A percentile compares a stretch with the other conserved stretches of the same genome.
Evolutionary conservation across 2,113 vertebrate genomes (phyloP).

Genomic region (Ploceus nigricollis): DNA sequence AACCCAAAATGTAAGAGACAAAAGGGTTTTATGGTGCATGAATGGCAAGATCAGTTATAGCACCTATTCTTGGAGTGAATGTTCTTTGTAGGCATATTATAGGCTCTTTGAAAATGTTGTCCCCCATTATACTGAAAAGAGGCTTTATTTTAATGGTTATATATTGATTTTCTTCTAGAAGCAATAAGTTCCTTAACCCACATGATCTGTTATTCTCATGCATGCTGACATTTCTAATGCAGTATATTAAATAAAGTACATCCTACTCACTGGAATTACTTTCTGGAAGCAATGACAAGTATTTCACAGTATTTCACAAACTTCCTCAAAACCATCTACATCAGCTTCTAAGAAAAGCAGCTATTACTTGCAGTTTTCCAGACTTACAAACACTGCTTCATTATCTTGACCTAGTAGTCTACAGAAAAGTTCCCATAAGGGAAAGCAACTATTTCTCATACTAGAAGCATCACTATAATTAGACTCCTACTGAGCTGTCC

Average conservation of each 20-base stretch:
- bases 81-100: neutral
- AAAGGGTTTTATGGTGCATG: neutral
- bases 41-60: neutral
- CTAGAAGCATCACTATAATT: neutral
- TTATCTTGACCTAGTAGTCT: neutral
- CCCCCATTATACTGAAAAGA: neutral
- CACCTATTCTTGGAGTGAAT: neutral
- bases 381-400: neutral
- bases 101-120: neutral
- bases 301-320: neutral
- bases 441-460: slow-evolving; percentile 22
- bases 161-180: slow-evolving; percentile 17
- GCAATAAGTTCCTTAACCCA: neutral
- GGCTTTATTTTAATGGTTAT: neutral
- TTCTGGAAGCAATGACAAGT: neutral
- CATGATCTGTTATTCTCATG: neutral
- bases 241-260: neutral
- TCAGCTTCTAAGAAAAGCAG: neutral
- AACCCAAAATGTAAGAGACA: neutral
- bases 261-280: neutral
- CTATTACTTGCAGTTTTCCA: neutral
- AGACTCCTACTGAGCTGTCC: neutral
- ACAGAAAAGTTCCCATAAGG: slow-evolving; percentile 14
- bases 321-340: neutral
- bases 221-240: neutral